Conservation (phyloP, 2,888 invertebrate species). For the Rotaria socialis region DNA sequence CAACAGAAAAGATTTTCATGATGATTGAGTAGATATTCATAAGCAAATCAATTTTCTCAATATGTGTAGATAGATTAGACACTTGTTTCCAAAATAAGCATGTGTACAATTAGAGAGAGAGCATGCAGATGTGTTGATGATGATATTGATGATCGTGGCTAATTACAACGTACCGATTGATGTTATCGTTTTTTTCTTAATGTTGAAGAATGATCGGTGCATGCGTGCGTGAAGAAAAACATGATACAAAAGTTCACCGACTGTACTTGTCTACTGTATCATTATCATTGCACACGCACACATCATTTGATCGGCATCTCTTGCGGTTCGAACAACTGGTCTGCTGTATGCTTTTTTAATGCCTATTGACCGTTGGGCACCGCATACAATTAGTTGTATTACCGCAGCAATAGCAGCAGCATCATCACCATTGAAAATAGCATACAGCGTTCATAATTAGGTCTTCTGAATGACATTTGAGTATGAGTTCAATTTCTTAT, state of each 20-base stretch:
- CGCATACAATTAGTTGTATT: conserved; percentile 11
- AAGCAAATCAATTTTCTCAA: background rate
- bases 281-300: conserved; percentile 8
- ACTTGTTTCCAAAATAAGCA: background rate
- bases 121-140: background rate
- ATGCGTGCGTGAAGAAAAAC: background rate
- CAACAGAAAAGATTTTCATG: background rate
- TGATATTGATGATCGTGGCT: conserved; percentile 6
- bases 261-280: background rate
- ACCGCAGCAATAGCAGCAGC: background rate
- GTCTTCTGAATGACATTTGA: background rate
- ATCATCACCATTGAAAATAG: background rate
- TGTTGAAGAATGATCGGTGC: background rate
- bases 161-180: background rate
- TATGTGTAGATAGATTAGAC: background rate
- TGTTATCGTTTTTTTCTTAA: background rate
- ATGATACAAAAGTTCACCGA: conserved; percentile 23
- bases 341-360: background rate
- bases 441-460: background rate
- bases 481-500: background rate
- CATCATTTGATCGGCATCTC: conserved; percentile 28
- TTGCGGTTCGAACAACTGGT: conserved; percentile 18
- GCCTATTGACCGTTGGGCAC: background rate
- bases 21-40: background rate
- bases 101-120: background rate